Evolutionary conservation across 2,797 vertebrate genomes (phyloP).

Genomic region (Phoebastria nigripes): DNA sequence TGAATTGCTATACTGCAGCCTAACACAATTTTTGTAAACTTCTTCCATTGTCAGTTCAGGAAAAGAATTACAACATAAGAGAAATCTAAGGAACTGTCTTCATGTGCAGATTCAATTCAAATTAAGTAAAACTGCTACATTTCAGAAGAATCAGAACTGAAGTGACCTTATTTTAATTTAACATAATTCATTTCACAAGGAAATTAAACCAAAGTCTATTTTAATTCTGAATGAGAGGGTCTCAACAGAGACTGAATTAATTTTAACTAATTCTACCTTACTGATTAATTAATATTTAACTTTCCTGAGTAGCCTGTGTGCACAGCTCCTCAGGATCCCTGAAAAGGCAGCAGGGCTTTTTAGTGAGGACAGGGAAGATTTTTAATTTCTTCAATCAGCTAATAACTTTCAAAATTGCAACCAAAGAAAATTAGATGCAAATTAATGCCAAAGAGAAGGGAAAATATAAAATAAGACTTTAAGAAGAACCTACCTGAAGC

Average conservation of each 20-base stretch:
- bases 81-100: background rate
- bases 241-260: background rate
- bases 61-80: background rate
- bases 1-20: background rate
- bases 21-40: background rate
- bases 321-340: background rate
- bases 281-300: conserved; percentile 28
- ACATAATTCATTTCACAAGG: background rate
- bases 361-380: background rate
- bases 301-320: background rate
- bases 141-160: background rate
- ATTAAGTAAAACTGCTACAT: background rate
- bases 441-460: background rate
- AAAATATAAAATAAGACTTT: background rate
- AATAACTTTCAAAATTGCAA: background rate
- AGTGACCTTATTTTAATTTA: background rate
- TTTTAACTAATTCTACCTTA: background rate
- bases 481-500: background rate
- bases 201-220: background rate
- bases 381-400: background rate
- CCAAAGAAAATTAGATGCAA: background rate
- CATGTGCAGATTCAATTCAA: background rate
- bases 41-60: background rate
- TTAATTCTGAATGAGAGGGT: background rate
- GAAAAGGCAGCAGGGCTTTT: background rate